Base-by-base conservation (phyloP, 2,888 invertebrate species). In the Amphipyra berbera region DNA sequence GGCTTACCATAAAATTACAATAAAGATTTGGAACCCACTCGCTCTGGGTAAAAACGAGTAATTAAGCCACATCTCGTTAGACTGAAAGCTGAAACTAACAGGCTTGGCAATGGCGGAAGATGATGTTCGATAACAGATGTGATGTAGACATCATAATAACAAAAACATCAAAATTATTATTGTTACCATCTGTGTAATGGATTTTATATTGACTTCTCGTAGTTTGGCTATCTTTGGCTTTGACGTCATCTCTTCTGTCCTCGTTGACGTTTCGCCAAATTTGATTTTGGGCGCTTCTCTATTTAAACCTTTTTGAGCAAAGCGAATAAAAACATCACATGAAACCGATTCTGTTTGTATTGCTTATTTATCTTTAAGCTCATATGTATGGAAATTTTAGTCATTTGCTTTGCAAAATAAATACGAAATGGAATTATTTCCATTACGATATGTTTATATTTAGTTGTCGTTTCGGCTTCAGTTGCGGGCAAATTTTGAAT, bases 1-100 rank as follows among this genome's bases (percentile, higher is more conserved):
- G 44, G 44, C 44, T 69, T 61, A 40, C 40, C 69, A 61, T 64
- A 49, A 68, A 61, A 64, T 49, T 68, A 64, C 48, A 60, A 49
- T 64, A 61, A 45, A 13, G n/a, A 27, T 13, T 68, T 27, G n/a
- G 48, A 12, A 9, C 12, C 48, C 68, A 30, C 38, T 42, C 38
- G 1, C 48, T 27, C 8, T n/a, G 8, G 44, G 35, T 41, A 48
- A 49, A 52, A 53, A 12, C 30, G 21, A 33, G 42, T 44, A 48
- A 44, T 48, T 60, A 64, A 12, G 13, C 37, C 7, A 10, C n/a
- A 40, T 60, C 9, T 13, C 12, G 14, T 21, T 48, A 21, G 30
- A 68, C 41, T 33, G n/a, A 15, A n/a, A 58, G n/a, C 21, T 30
- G n/a, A 63, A 42, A 0, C 14, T 27, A 10, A 30, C 10, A 30